Conservation (phyloP, 1,140 invertebrate species). For the Ephestia elutella region DNA sequence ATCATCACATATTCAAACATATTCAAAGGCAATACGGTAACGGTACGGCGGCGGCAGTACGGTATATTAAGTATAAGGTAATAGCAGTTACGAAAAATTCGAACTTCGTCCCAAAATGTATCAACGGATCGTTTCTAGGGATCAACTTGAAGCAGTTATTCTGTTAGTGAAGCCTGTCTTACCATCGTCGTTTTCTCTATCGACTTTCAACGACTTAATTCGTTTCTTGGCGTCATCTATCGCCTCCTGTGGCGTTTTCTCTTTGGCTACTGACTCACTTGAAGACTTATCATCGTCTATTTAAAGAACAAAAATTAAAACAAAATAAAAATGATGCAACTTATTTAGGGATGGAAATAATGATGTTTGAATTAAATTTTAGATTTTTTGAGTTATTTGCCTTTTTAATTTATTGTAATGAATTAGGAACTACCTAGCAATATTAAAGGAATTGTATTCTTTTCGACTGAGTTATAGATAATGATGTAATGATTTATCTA, state of each 20-base stretch:
- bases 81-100: no score
- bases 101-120: not conserved
- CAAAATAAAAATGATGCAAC: slow-evolving; percentile 23
- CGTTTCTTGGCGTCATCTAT: slow-evolving; percentile 63
- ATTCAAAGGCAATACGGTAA: no score
- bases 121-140: not conserved
- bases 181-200: slow-evolving; percentile 68
- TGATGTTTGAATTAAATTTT: not conserved
- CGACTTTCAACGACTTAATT: slow-evolving; percentile 66
- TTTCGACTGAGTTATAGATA: no score
- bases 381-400: not conserved
- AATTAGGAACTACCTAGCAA: no score
- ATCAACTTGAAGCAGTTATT: not conserved
- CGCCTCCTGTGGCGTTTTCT: slow-evolving; percentile 52
- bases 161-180: slow-evolving; percentile 28
- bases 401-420: not conserved
- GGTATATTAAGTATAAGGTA: no score
- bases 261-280: slow-evolving; percentile 44
- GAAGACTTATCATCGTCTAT: slow-evolving; percentile 47
- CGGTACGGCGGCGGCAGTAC: no score
- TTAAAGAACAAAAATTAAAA: slow-evolving; percentile 30
- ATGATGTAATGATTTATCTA: no score
- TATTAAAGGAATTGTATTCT: no score
- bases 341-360: not conserved
- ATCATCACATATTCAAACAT: no score